Percentiles rank a stretch among this genome's conserved stretches.
Evolutionary conservation across 2,888 invertebrate species (phyloP).

Genomic region (Ophion costatus): DNA sequence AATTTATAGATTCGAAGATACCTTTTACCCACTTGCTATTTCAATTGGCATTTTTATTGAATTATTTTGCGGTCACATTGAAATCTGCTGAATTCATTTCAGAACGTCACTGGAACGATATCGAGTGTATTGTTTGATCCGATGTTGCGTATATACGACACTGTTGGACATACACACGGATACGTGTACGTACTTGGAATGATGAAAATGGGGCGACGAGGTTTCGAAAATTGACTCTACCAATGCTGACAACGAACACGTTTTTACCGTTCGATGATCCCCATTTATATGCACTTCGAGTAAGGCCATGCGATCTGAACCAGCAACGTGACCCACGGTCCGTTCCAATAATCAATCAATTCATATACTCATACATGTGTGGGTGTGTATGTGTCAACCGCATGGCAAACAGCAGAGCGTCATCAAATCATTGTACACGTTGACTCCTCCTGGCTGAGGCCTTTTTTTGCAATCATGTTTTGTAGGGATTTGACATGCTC

Average conservation of each 20-base stretch:
- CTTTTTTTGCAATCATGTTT: background rate
- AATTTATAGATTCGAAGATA: background rate
- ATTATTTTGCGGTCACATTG: background rate
- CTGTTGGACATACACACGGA: too few species aligned
- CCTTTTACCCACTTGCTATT: background rate
- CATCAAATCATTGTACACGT: background rate
- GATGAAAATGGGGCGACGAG: background rate
- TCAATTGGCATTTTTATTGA: background rate
- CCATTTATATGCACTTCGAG: conserved; percentile 6
- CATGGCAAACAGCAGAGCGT: background rate
- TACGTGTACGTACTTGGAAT: background rate
- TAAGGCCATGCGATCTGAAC: conserved; percentile 14
- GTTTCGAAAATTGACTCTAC: conserved; percentile 9
- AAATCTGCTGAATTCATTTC: background rate
- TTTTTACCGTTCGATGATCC: background rate
- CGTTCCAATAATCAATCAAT: background rate
- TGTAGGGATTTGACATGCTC: background rate
- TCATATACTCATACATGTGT: background rate
- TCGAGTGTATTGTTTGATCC: background rate
- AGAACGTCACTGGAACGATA: background rate
- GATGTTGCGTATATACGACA: too few species aligned
- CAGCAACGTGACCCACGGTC: background rate
- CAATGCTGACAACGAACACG: background rate
- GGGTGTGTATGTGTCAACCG: background rate
- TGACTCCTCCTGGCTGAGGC: background rate